Evolutionary conservation across 2,797 vertebrate genomes (phyloP).

Genomic region (Pachyuromys duprasi): DNA sequence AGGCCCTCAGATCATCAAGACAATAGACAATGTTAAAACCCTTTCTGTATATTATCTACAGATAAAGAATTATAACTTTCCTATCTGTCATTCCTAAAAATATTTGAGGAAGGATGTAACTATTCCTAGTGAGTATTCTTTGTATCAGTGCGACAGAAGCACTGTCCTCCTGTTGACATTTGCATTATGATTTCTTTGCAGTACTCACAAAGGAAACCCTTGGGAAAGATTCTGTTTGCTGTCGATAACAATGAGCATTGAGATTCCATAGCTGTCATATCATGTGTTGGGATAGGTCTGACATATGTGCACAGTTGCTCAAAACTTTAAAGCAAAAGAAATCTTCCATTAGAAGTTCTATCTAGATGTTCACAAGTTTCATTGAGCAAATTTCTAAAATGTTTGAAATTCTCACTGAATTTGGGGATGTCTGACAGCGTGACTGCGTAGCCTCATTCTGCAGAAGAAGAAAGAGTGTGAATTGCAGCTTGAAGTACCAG

Average conservation of each 20-base stretch:
- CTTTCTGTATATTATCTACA: background rate
- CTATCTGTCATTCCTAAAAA: background rate
- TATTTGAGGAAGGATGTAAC: background rate
- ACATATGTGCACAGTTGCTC: background rate
- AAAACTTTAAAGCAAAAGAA: background rate
- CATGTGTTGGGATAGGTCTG: background rate
- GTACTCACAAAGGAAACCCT: background rate
- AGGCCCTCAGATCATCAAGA: background rate
- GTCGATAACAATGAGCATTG: background rate
- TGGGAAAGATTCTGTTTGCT: background rate
- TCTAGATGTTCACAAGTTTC: background rate
- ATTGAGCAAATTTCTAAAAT: background rate
- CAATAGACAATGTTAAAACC: background rate
- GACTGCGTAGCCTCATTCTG: background rate
- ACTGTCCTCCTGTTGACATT: background rate
- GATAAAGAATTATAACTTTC: background rate
- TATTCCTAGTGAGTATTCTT: no score
- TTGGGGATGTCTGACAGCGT: background rate
- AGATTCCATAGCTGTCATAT: background rate
- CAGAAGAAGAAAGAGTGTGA: background rate
- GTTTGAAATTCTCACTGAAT: background rate
- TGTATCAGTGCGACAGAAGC: background rate
- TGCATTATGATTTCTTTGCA: background rate
- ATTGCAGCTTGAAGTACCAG: background rate
- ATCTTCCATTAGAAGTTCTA: background rate